phyloP scores from a whole-genome alignment of 1,140 invertebrate genomes.

The Drosophila aff. region DNA sequence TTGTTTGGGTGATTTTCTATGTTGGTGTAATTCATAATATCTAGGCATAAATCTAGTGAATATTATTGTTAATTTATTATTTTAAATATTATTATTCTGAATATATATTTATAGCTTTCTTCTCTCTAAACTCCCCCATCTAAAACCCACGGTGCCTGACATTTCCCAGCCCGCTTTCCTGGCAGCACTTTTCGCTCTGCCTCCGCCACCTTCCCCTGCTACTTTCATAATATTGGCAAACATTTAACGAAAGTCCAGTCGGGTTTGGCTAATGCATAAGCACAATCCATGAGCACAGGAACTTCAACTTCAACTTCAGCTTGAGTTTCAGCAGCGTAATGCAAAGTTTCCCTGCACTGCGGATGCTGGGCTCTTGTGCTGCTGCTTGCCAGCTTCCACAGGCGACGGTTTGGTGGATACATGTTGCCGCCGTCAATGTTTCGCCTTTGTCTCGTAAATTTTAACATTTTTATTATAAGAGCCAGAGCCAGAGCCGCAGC shows the following conservation, averaged over 20 bases:
- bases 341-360: constrained; percentile 30
- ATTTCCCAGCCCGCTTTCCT: constrained; percentile 17
- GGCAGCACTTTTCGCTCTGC: constrained; percentile 1
- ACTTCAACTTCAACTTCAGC: constrained; percentile 24
- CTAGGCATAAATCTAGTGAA: too few species aligned
- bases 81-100: too few species aligned
- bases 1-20: too few species aligned
- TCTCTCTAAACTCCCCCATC: background rate
- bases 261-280: constrained; percentile 23
- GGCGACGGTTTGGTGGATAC: constrained; percentile 37
- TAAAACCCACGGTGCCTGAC: constrained; percentile 1
- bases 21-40: too few species aligned
- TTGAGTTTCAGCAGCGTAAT: constrained; percentile 5
- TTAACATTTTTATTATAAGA: constrained; percentile 80
- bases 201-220: constrained; percentile 17
- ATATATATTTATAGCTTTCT: too few species aligned
- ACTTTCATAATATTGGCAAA: constrained; percentile 60
- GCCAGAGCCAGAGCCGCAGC: background rate
- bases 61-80: too few species aligned
- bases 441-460: constrained; percentile 79
- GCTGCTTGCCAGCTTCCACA: constrained; percentile 2
- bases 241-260: constrained; percentile 67
- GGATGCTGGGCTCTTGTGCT: constrained; percentile 29
- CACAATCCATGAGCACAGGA: constrained; percentile 28
- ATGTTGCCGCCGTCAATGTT: constrained; percentile 72